Percentiles rank a stretch among this genome's conserved stretches.
Evolutionary conservation across 1,140 invertebrate genomes (phyloP).

Genomic region (Microvelia longipes): DNA sequence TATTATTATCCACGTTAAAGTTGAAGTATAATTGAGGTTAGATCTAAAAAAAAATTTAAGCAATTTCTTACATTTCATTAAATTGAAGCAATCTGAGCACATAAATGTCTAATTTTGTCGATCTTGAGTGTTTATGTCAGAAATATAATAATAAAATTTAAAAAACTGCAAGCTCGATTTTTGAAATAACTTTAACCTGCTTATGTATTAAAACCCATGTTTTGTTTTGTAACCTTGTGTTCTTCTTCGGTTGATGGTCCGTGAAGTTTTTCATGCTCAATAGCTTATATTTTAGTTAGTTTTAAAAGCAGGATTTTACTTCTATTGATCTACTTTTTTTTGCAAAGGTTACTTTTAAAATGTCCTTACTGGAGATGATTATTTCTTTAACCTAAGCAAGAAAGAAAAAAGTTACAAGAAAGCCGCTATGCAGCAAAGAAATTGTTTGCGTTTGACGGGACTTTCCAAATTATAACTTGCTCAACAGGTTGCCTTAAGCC

Average conservation of each 20-base stretch:
- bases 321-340: no score
- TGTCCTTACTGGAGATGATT: no score
- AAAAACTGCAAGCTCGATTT: no score
- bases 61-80: conserved; percentile 72
- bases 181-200: background rate
- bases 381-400: no score
- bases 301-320: no score
- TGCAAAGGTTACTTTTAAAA: no score
- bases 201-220: background rate
- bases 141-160: background rate
- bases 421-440: no score
- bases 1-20: background rate
- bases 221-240: background rate
- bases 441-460: background rate
- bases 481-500: background rate
- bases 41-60: background rate
- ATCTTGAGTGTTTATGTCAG: conserved; percentile 27
- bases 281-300: no score
- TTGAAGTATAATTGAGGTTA: background rate
- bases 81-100: conserved; percentile 89
- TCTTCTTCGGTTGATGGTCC: background rate
- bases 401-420: background rate
- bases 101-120: conserved; percentile 90
- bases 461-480: background rate
- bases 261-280: no score